These are phyloP conservation scores for Pedionomus torquatus DNA, from an alignment of 2,113 vertebrate genomes.

Conservation along the genomic window DNA sequence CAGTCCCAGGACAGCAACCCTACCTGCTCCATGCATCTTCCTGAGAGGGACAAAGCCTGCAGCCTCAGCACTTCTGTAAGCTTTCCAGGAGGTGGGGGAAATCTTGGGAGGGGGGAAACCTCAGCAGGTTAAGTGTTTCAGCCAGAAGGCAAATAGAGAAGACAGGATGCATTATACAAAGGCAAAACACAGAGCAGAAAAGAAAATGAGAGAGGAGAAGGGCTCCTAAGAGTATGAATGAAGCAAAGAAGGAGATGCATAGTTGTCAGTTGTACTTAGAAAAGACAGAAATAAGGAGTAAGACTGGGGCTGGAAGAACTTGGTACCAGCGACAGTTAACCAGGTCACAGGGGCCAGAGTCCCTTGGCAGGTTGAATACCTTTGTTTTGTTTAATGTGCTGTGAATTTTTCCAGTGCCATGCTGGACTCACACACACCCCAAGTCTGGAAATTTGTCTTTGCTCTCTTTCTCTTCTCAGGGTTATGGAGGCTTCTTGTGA, in stretches of 20 bases:
- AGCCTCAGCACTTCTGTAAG: conserved; percentile 20
- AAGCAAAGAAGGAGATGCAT: not conserved
- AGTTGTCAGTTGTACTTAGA: not conserved
- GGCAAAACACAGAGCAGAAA: not conserved
- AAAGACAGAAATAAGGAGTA: not conserved
- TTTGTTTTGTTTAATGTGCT: not conserved
- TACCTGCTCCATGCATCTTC: not conserved
- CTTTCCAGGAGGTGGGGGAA: not conserved
- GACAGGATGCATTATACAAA: not conserved
- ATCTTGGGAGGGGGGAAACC: not conserved
- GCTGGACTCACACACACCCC: not conserved
- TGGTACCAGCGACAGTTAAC: not conserved
- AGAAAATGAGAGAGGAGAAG: not conserved
- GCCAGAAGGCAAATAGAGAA: not conserved
- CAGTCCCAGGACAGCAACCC: conserved; percentile 24
- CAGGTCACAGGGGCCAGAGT: not conserved
- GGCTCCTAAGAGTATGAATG: not conserved
- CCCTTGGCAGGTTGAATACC: not conserved
- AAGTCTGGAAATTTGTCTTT: not conserved
- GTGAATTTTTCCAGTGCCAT: not conserved
- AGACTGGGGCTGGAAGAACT: not conserved
- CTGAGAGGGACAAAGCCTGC: not conserved
- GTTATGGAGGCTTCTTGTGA: not conserved
- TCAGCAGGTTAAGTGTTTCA: not conserved
- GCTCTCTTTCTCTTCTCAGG: not conserved